Evolutionary conservation across 2,888 invertebrate genomes (phyloP).

Genomic region (Pristionchus mayeri): DNA sequence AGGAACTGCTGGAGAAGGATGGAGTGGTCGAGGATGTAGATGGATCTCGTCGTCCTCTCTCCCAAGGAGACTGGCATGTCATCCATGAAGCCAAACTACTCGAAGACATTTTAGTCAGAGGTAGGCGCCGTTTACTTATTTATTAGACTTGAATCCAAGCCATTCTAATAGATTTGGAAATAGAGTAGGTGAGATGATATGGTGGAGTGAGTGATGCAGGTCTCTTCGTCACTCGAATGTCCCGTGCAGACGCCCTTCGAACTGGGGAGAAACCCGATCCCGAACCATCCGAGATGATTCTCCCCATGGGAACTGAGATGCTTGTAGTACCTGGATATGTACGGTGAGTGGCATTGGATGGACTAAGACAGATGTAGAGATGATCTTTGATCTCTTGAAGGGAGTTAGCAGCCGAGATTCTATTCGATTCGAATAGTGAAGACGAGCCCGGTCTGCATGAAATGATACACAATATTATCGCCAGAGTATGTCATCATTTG

Average conservation of each 20-base stretch:
- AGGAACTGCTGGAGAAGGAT: slow-evolving; percentile 55
- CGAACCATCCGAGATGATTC: background rate
- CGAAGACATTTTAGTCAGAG: slow-evolving; percentile 45
- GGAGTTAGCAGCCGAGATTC: slow-evolving; percentile 43
- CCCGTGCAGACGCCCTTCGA: slow-evolving; percentile 32
- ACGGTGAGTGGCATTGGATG: slow-evolving; percentile 38
- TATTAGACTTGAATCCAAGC: background rate
- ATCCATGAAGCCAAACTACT: slow-evolving; percentile 43
- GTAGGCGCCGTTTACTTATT: background rate
- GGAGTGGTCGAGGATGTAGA: slow-evolving; percentile 54
- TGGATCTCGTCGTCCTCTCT: slow-evolving; percentile 53
- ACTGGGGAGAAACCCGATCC: slow-evolving; percentile 40
- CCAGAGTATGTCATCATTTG: background rate
- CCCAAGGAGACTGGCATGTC: slow-evolving; percentile 52
- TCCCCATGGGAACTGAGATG: slow-evolving; percentile 43
- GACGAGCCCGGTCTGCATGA: slow-evolving; percentile 46
- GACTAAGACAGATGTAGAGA: background rate
- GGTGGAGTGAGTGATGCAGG: background rate
- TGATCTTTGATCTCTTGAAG: slow-evolving; percentile 40
- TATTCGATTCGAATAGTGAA: slow-evolving; percentile 42
- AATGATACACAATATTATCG: slow-evolving; percentile 45
- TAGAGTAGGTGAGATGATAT: too few relatives aligned
- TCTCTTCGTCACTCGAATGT: slow-evolving; percentile 45
- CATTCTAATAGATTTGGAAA: background rate
- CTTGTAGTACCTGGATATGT: slow-evolving; percentile 53